phyloP scores from a whole-genome alignment of 2,888 invertebrate species.

The Pyrochroa serraticornis region DNA sequence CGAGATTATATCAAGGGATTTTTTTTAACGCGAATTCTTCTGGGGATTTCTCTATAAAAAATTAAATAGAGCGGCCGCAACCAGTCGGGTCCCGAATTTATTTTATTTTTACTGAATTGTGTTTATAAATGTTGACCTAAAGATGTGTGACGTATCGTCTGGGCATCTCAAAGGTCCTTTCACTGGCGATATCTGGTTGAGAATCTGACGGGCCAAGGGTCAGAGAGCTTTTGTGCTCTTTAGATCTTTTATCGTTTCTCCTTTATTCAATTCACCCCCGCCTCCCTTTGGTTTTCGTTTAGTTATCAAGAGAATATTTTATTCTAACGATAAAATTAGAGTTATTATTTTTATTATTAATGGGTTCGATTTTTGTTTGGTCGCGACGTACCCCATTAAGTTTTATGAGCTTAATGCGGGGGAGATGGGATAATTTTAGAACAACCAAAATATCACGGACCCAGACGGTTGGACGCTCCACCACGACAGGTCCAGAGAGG shows the following conservation, averaged over 20 bases:
- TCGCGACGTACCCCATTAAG: neutral
- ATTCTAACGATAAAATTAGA: neutral
- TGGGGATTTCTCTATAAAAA: conserved; percentile 14
- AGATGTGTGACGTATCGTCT: conserved; percentile 39
- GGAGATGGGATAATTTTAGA: conserved; percentile 31
- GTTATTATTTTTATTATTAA: conserved; percentile 5
- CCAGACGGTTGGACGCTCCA: conserved; percentile 7
- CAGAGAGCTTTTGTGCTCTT: conserved; percentile 38
- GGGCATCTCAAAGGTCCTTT: conserved; percentile 40
- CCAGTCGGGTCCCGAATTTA: conserved; percentile 12
- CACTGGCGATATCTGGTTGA: conserved; percentile 41
- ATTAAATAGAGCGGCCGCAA: conserved; percentile 23
- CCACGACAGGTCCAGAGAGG: conserved; percentile 9
- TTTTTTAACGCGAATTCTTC: conserved; percentile 15
- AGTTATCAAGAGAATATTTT: neutral
- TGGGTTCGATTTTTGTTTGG: neutral
- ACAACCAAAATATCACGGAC: conserved; percentile 32
- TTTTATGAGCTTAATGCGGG: conserved; percentile 9
- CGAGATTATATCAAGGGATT: conserved; percentile 20
- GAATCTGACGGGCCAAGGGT: conserved; percentile 49
- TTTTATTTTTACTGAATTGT: conserved; percentile 23
- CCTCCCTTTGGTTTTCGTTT: neutral
- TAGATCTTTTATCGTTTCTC: conserved; percentile 30
- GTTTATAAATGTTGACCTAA: conserved; percentile 26
- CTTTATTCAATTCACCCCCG: conserved; percentile 11